Base-by-base conservation (phyloP, 2,888 invertebrate species). In the Dryocosmus kuriphilus region DNA sequence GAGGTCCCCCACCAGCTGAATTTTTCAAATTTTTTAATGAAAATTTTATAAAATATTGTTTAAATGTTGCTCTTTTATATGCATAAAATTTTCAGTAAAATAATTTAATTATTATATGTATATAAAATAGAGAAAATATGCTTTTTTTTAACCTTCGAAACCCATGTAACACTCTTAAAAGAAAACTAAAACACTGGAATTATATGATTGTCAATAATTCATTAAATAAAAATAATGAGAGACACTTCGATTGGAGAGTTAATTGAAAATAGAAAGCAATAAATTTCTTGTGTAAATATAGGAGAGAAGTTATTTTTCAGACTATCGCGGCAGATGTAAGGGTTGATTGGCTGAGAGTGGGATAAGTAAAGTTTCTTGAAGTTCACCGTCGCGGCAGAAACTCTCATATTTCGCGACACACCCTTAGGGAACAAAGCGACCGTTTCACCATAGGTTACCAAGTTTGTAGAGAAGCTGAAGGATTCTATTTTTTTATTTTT, bases 331-430 rank as follows among this genome's bases (percentile, higher is more conserved):
- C 71, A 81, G 78, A 63, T 67, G 65, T 82, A 62, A 61, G 78
- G 79, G 81, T 81, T 84, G 87, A 87, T 87, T 87, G 86, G 81
- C 82, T 84, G 80, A 76, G 74, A 80, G 74, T 82, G 71, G 82
- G 79, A 84, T 86, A 83, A 82, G 82, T 81, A 77, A 84, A 85
- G 81, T 85, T 84, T 76, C 75, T 38, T 22, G 46, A 85, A 86
- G 80, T 85, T 86, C 76, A 24, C n/a, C 51, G 71, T 51, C 51
- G 51, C 51, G 38, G 51, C 35, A 77, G 79, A 78, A 84, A 85
- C 81, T 86, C 84, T 84, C 83, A 85, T 85, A 85, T 86, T 85
- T 85, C 80, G 84, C 77, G 83, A 84, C 83, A 81, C 81, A 85
- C 82, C 80, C 78, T 65, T 62, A 76, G 82, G 81, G 79, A 78